phyloP scores from a whole-genome alignment of 2,797 vertebrate genomes.

The Rhinichthys osculus region DNA sequence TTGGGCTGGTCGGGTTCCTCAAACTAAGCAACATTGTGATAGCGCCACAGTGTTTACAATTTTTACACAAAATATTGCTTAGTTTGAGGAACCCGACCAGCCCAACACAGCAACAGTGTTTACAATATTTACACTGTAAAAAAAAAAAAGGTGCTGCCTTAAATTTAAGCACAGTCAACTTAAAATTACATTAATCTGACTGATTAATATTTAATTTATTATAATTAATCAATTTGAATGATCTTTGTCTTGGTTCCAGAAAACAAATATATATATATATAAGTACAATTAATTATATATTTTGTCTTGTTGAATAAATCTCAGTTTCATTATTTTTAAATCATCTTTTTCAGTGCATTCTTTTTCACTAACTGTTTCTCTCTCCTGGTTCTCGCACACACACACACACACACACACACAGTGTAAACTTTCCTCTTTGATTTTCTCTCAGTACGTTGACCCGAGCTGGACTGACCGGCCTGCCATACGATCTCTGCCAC shows the following conservation, averaged over 20 bases:
- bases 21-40: not conserved
- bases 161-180: too few relatives aligned
- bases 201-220: not conserved
- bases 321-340: not conserved
- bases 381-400: slow-evolving; percentile 57
- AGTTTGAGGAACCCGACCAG: too few relatives aligned
- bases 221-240: not conserved
- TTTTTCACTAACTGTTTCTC: slow-evolving; percentile 41
- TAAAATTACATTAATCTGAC: too few relatives aligned
- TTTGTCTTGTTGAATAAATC: not conserved
- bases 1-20: not conserved
- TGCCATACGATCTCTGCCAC: slow-evolving; percentile 89
- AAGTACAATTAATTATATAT: not conserved
- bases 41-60: not conserved
- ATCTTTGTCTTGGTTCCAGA: not conserved
- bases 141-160: too few relatives aligned
- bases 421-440: slow-evolving; percentile 48
- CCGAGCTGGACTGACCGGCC: slow-evolving; percentile 84
- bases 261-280: not conserved
- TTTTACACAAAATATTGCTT: too few relatives aligned
- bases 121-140: too few relatives aligned
- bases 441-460: slow-evolving; percentile 86
- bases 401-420: not conserved
- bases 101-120: too few relatives aligned
- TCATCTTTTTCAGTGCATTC: slow-evolving; percentile 1